Percentiles rank a stretch among this genome's conserved stretches.
phyloP scores from a whole-genome alignment of 1,140 invertebrate species.

The Ruditapes philippinarum region DNA sequence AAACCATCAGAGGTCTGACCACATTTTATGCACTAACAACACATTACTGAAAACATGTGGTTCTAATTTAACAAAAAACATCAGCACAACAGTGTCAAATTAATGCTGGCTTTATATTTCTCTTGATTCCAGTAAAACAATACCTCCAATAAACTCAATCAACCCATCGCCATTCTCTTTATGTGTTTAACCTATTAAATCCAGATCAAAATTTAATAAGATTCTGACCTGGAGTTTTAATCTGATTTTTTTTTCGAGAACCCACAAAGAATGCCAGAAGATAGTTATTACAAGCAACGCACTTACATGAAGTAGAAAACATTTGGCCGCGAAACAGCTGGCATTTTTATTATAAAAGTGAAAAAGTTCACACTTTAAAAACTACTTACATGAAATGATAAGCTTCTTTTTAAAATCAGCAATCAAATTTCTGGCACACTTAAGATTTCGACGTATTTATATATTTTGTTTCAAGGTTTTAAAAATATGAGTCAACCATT shows the following conservation, averaged over 20 bases:
- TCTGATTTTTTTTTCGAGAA: not conserved
- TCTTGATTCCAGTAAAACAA: conserved; percentile 42
- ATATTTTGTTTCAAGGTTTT: too few relatives aligned
- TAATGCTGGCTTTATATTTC: conserved; percentile 10
- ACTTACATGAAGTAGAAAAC: not conserved
- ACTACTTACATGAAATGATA: not conserved
- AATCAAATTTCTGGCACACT: conserved; percentile 29
- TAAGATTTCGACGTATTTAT: not conserved
- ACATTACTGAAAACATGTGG: conserved; percentile 4
- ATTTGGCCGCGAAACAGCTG: not conserved
- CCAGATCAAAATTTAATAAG: conserved; percentile 31
- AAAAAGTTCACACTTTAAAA: conserved; percentile 16
- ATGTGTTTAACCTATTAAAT: conserved; percentile 20
- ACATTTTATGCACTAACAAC: too few relatives aligned
- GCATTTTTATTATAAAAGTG: conserved; percentile 19
- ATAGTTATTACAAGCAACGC: not conserved
- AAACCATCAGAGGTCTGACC: too few relatives aligned
- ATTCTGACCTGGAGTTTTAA: conserved; percentile 5
- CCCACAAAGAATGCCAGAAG: conserved; percentile 21
- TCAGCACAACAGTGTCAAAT: conserved; percentile 26
- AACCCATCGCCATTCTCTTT: not conserved
- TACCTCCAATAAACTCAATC: conserved; percentile 4
- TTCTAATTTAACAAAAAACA: not conserved
- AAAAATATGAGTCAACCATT: too few relatives aligned
- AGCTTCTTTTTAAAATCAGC: not conserved